Conservation (phyloP, 2,797 vertebrate species). For the Enteromius unitaeniatus region DNA sequence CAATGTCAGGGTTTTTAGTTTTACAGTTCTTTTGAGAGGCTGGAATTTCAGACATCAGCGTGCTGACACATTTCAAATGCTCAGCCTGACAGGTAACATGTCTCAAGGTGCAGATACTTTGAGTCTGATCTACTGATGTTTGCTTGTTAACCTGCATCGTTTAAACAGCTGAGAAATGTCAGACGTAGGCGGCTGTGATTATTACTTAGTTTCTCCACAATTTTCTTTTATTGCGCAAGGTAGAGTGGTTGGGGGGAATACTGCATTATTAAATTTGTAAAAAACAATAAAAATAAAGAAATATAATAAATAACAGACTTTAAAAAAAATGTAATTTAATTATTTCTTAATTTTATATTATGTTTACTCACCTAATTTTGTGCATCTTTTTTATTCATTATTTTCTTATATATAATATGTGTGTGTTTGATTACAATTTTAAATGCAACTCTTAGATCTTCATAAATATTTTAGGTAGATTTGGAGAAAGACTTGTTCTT, state of each 20-base stretch:
- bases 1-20: slow-evolving; percentile 51
- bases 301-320: not conserved
- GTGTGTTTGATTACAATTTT: not conserved
- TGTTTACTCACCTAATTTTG: too few relatives aligned
- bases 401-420: not conserved
- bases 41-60: slow-evolving; percentile 55
- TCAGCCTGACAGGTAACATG: slow-evolving; percentile 53
- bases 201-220: not conserved
- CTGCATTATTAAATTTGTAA: not conserved
- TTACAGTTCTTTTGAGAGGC: slow-evolving; percentile 38
- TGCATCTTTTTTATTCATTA: not conserved
- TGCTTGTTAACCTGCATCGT: slow-evolving; percentile 23
- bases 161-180: not conserved
- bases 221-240: not conserved
- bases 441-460: not conserved
- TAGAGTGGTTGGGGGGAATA: not conserved
- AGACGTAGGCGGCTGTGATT: not conserved
- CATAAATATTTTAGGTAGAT: not conserved
- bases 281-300: not conserved
- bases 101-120: slow-evolving; percentile 2
- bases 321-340: not conserved
- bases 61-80: slow-evolving; percentile 38
- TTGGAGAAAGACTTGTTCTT: not conserved
- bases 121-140: slow-evolving; percentile 5
- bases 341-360: not conserved